Evolutionary conservation across 2,113 vertebrate genomes (phyloP).

Genomic region (Conger conger): DNA sequence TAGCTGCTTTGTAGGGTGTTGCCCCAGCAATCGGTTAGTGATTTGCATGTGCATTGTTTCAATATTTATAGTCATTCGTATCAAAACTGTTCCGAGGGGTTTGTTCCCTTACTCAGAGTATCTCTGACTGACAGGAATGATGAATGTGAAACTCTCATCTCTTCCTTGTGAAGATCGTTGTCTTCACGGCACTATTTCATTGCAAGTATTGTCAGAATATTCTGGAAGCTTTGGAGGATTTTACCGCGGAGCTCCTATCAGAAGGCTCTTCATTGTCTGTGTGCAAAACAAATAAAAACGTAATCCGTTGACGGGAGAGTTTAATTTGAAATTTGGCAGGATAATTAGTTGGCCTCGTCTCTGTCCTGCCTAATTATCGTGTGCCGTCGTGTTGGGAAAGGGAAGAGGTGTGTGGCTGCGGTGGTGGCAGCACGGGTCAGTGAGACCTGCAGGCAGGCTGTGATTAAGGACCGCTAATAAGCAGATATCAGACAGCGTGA

Average conservation of each 20-base stretch:
- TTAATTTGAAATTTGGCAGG: background rate
- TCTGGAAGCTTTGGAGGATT: background rate
- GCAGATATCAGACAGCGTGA: conserved; percentile 70
- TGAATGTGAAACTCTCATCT: background rate
- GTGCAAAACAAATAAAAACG: background rate
- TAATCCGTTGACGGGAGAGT: background rate
- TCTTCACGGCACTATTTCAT: background rate
- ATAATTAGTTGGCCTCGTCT: background rate
- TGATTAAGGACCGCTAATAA: conserved; percentile 74
- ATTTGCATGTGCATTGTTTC: background rate
- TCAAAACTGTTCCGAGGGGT: background rate
- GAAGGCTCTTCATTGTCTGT: background rate
- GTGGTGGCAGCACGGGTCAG: conserved; percentile 47
- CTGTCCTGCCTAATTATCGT: conserved; percentile 3
- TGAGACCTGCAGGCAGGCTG: conserved; percentile 57
- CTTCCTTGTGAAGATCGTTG: background rate
- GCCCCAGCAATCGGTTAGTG: background rate
- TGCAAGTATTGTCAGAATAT: background rate
- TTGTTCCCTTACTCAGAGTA: background rate
- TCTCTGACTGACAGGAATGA: background rate
- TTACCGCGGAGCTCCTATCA: background rate
- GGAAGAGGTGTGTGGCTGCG: conserved; percentile 50
- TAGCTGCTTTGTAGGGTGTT: background rate
- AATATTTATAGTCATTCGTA: background rate
- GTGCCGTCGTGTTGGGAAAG: conserved; percentile 14